Conservation (phyloP, 2,888 invertebrate species). For the Polia nebulosa region DNA sequence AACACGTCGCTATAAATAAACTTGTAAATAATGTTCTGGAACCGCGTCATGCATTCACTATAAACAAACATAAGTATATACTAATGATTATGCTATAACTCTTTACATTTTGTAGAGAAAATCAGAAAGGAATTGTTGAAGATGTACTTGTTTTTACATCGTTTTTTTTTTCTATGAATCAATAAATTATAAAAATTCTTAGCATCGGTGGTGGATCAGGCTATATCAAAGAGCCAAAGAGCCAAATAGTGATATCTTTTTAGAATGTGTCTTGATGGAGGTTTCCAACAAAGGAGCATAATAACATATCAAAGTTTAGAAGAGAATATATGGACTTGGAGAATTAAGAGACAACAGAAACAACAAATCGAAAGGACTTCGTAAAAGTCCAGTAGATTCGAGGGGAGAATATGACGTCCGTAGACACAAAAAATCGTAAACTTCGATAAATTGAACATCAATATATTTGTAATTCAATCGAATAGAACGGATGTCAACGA, state of each 20-base stretch:
- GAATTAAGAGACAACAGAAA: slow-evolving; percentile 10
- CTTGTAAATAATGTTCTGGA: slow-evolving; percentile 57
- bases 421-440: slow-evolving; percentile 19
- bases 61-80: slow-evolving; percentile 42
- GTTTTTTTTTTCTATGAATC: too few species aligned
- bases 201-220: neutral
- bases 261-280: neutral
- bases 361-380: neutral
- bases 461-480: slow-evolving; percentile 65
- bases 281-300: neutral
- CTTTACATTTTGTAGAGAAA: neutral
- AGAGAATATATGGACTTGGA: neutral
- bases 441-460: slow-evolving; percentile 53
- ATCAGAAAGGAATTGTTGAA: neutral
- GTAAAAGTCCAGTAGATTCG: neutral
- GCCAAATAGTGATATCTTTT: neutral
- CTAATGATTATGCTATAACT: slow-evolving; percentile 16
- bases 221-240: neutral
- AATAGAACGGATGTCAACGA: slow-evolving; percentile 57
- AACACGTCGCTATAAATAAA: slow-evolving; percentile 58
- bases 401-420: slow-evolving; percentile 45
- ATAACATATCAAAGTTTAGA: neutral
- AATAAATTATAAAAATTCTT: neutral
- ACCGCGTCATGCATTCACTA: slow-evolving; percentile 51
- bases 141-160: neutral